Evolutionary conservation across 2,113 vertebrate genomes (phyloP), one percentile per base, ranked within the genome.

Genomic region (Corythoichthys intestinalis): DNA sequence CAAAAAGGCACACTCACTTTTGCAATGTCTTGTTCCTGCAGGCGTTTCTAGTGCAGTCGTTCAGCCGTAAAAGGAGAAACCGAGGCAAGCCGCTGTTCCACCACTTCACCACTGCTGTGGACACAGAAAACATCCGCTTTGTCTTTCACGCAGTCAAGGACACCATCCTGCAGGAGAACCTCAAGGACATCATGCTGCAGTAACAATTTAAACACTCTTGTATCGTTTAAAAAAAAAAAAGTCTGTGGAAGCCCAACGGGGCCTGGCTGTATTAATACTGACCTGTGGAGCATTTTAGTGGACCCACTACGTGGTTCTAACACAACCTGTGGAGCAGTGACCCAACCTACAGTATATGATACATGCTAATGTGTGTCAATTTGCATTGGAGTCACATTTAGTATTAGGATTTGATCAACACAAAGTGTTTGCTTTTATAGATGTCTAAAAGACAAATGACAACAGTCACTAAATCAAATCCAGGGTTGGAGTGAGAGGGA

Each of bases 151-250:
- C 96, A 0, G 96, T 98, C 77, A 98, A 98, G 88, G 96, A 98
- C 93, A 98, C 96, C 0, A 98, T 98, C 90, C 92, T 98, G 88
- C 96, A 98, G 81, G 95, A 98, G 79, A 98, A 98, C 76, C 95
- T 98, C 63, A 97, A 94, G 83, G 96, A 98, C n/a, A 97, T 98
- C 73, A 98, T 98, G 96, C 89, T 98, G 91, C 95, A 98, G 93
- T 98, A 94, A 96, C 69, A 41, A 38, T 41, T 7, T 20, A 61
- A 57, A 12, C 54, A 57, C 11, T 35, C 56, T 37, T 57, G 28
- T 35, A 4, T 13, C 28, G 10, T 13, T 11, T 13, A 9, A 20
- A 2, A 2, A 4, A 37, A 13, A 12, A 3, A 4, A 11, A 15
- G 74, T 76, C 83, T 85, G 76, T 78, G 76, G 84, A 78, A 70